Percentiles rank a stretch among this genome's conserved stretches.
These are phyloP conservation scores for Rhogogaster chlorosoma DNA, from an alignment of 2,888 invertebrate species.

Conservation along the genomic window DNA sequence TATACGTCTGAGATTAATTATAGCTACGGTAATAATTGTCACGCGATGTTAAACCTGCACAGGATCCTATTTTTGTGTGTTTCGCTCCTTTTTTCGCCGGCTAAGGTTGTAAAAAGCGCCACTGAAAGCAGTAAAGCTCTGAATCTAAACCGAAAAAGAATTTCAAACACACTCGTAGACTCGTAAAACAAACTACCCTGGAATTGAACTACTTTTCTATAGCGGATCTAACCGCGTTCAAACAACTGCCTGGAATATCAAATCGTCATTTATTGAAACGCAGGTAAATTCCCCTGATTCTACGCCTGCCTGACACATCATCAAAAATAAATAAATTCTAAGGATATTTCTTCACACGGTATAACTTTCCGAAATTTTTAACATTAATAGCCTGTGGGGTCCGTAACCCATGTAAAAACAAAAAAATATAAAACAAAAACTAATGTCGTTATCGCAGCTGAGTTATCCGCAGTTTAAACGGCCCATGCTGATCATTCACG, in stretches of 20 bases:
- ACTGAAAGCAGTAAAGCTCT: not conserved
- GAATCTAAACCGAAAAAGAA: constrained; percentile 2
- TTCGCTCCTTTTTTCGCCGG: not conserved
- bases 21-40: constrained; percentile 42
- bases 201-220: constrained; percentile 3
- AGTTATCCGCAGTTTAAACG: constrained; percentile 33
- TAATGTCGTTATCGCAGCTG: constrained; percentile 5
- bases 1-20: not conserved
- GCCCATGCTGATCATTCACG: constrained; percentile 24
- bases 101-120: constrained; percentile 22
- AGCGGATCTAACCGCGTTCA: not conserved
- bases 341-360: not conserved
- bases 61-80: not conserved
- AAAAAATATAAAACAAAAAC: no score
- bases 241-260: not conserved
- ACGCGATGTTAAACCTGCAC: constrained; percentile 16
- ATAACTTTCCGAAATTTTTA: no score
- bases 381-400: no score
- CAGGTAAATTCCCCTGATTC: not conserved
- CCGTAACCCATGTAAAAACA: not conserved
- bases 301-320: not conserved
- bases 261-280: not conserved
- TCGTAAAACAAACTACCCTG: constrained; percentile 18
- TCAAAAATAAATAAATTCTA: not conserved
- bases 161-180: not conserved